Evolutionary conservation across 2,797 vertebrate genomes (phyloP).

Genomic region (Takifugu ocellatus): DNA sequence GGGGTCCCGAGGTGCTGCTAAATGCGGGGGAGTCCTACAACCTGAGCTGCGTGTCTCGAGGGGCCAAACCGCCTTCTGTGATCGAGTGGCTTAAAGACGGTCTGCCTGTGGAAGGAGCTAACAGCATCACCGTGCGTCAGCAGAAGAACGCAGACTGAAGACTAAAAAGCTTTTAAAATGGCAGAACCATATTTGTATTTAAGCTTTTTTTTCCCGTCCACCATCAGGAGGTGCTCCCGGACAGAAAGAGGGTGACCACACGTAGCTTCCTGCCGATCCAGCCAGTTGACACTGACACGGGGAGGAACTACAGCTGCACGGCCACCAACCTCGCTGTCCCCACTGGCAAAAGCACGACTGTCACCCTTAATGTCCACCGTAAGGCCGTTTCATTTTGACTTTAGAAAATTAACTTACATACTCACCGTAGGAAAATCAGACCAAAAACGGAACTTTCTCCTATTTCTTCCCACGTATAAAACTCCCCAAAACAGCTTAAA

Average conservation of each 20-base stretch:
- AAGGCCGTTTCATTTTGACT: slow-evolving; percentile 38
- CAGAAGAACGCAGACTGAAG: neutral
- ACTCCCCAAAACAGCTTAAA: slow-evolving; percentile 20
- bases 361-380: slow-evolving; percentile 93
- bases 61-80: slow-evolving; percentile 86
- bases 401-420: too few species aligned
- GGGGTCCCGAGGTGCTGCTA: slow-evolving; percentile 86
- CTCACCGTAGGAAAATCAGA: neutral
- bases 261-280: slow-evolving; percentile 85
- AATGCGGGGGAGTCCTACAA: slow-evolving; percentile 87
- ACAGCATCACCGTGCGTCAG: slow-evolving; percentile 78
- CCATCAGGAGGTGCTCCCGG: slow-evolving; percentile 82
- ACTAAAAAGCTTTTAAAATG: neutral
- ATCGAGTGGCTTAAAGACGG: slow-evolving; percentile 89
- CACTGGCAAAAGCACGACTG: slow-evolving; percentile 81
- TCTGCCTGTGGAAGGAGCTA: slow-evolving; percentile 80
- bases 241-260: slow-evolving; percentile 90
- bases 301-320: slow-evolving; percentile 86
- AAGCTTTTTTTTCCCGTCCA: neutral
- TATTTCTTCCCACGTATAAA: slow-evolving; percentile 8
- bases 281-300: slow-evolving; percentile 87
- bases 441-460: too few species aligned
- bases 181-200: neutral
- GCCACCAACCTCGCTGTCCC: slow-evolving; percentile 83
- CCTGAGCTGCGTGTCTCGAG: slow-evolving; percentile 88